These are phyloP conservation scores for Pseudorectes ferrugineus DNA, from an alignment of 2,113 vertebrate genomes.

Conservation along the genomic window DNA sequence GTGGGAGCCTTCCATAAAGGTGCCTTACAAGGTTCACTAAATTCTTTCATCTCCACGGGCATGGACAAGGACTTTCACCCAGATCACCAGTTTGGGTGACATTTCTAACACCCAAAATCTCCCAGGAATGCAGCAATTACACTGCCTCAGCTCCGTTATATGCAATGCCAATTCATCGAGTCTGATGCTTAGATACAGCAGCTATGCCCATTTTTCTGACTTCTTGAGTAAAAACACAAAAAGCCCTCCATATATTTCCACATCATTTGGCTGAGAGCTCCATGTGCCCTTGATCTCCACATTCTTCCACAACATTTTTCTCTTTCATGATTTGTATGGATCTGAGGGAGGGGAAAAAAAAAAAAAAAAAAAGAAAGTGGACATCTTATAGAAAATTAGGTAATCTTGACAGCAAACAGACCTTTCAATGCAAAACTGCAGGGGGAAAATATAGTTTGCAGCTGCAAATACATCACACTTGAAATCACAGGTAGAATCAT, in stretches of 20 bases:
- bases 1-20: background rate
- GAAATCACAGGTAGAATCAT: constrained; percentile 8
- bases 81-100: background rate
- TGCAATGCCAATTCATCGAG: background rate
- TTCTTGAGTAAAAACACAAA: background rate
- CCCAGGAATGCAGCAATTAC: background rate
- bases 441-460: background rate
- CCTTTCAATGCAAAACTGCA: background rate
- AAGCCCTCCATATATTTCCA: background rate
- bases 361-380: background rate
- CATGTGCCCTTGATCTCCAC: background rate
- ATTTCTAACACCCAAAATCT: background rate
- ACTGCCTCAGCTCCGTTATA: background rate
- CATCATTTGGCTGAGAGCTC: background rate
- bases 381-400: background rate
- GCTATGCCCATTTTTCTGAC: background rate
- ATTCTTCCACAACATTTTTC: background rate
- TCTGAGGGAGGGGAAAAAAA: background rate
- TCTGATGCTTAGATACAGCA: background rate
- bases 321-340: background rate
- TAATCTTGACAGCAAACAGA: background rate
- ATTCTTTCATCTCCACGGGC: background rate
- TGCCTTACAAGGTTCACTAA: background rate
- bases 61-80: background rate
- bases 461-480: constrained; percentile 15